Percentiles rank a stretch among this genome's conserved stretches.
Evolutionary conservation across 2,888 invertebrate species (phyloP).

Genomic region (Cosmia trapezina): DNA sequence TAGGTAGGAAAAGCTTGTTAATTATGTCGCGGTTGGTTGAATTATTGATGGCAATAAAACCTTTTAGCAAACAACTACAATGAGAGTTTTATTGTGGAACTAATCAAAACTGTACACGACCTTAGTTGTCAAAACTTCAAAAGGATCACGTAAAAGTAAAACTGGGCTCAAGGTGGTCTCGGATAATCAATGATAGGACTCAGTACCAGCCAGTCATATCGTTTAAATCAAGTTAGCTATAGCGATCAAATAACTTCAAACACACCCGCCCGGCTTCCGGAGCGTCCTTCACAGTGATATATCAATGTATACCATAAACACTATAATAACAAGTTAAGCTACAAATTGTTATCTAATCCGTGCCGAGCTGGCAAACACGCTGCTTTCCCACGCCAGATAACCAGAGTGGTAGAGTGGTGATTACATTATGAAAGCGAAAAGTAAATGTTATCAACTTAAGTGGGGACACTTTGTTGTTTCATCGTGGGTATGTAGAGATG

Average conservation of each 20-base stretch:
- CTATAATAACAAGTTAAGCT: constrained; percentile 53
- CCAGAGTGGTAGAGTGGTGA: constrained; percentile 71
- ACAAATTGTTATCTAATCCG: constrained; percentile 75
- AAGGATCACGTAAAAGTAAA: constrained; percentile 27
- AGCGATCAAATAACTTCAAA: constrained; percentile 38
- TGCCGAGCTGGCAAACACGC: constrained; percentile 64
- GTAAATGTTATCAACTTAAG: constrained; percentile 63
- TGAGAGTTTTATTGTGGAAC: constrained; percentile 29
- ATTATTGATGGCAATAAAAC: constrained; percentile 32
- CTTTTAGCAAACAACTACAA: constrained; percentile 24
- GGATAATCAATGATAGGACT: neutral
- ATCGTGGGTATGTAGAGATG: neutral
- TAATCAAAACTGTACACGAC: constrained; percentile 28
- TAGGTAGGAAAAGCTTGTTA: neutral
- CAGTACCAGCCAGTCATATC: neutral
- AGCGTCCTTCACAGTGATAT: constrained; percentile 26
- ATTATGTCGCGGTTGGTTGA: neutral
- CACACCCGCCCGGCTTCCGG: constrained; percentile 37
- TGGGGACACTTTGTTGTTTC: constrained; percentile 51
- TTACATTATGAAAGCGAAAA: constrained; percentile 69
- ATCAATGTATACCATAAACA: constrained; percentile 55
- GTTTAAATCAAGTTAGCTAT: neutral
- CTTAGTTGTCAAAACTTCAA: constrained; percentile 46
- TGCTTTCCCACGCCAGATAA: constrained; percentile 81
- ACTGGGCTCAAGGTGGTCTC: constrained; percentile 17